Evolutionary conservation across 2,888 invertebrate genomes (phyloP).

Genomic region (Heterodera filipjevi): DNA sequence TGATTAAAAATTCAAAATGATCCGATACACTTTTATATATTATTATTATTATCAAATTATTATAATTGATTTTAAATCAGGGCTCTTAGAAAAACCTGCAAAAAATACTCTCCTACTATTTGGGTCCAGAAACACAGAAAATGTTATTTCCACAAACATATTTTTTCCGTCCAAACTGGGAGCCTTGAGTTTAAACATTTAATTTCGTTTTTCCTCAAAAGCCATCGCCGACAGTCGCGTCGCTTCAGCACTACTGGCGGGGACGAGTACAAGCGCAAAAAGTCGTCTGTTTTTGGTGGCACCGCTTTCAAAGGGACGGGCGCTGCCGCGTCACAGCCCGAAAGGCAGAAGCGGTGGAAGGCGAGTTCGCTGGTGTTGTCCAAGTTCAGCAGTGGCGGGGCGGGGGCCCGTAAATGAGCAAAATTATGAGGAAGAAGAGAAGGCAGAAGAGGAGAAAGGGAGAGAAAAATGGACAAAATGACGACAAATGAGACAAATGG

Average conservation of each 20-base stretch:
- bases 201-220: slow-evolving; percentile 15
- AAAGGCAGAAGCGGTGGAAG: slow-evolving; percentile 54
- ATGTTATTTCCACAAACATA: not conserved
- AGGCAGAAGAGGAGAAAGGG: not conserved
- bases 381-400: slow-evolving; percentile 43
- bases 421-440: not conserved
- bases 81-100: too few species aligned
- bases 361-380: slow-evolving; percentile 56
- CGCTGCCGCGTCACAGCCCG: slow-evolving; percentile 25
- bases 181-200: too few species aligned
- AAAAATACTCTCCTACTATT: too few species aligned
- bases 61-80: too few species aligned
- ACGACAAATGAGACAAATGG: too few species aligned
- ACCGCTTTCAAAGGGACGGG: not conserved
- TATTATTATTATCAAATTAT: too few species aligned
- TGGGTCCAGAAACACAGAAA: too few species aligned
- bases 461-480: too few species aligned
- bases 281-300: slow-evolving; percentile 34
- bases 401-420: slow-evolving; percentile 17
- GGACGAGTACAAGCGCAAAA: slow-evolving; percentile 45
- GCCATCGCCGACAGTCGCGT: slow-evolving; percentile 44
- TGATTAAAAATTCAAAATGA: too few species aligned
- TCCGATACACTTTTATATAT: too few species aligned
- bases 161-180: not conserved
- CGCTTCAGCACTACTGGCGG: slow-evolving; percentile 40